Base-by-base conservation (phyloP, 1,140 invertebrate species). In the Lepidurus arcticus region DNA sequence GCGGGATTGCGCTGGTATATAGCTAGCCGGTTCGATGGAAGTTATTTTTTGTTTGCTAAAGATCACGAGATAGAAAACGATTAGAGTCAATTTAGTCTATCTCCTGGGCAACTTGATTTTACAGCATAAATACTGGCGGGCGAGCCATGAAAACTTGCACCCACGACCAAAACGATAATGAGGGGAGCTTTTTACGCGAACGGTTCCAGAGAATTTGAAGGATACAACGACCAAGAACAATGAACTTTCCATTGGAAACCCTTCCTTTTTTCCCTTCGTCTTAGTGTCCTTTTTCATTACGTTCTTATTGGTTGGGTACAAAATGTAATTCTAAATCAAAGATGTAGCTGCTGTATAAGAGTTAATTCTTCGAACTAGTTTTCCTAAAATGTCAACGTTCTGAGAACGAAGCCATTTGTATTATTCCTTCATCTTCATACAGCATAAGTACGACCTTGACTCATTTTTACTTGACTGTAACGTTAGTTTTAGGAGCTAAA, bases 21-120 rank as follows among this genome's bases (percentile, higher is more conserved):
- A 65, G 53, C 53, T 65, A 65, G 53, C 53, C 53, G 53, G 16
- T 65, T 21, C 21, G 53, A 65, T 65, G 53, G 53, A 65, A 65
- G n/a, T 65, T 65, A 65, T 65, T 65, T 65, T 65, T 65, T 65
- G 53, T 65, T 65, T 65, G 53, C 53, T 65, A 65, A 65, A 65
- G 53, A 65, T 65, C 53, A 65, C 53, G 53, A 65, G 53, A 65
- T 65, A 65, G 53, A 65, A 65, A 65, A 65, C 53, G 53, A 65
- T 65, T 65, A 65, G 53, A 65, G 53, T 65, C 53, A 65, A 65
- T 65, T 65, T 65, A 65, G 53, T 65, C 21, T 65, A 65, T 65
- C 53, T 65, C 53, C 53, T 65, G 53, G 53, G 53, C 53, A 65
- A 65, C 53, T 65, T 65, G 53, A 65, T 65, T 65, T 65, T 65